A percentile compares a stretch with the other conserved stretches of the same genome.
These are phyloP conservation scores for Sitta carolinensis DNA, from an alignment of 2,797 vertebrate species.

Conservation along the genomic window DNA sequence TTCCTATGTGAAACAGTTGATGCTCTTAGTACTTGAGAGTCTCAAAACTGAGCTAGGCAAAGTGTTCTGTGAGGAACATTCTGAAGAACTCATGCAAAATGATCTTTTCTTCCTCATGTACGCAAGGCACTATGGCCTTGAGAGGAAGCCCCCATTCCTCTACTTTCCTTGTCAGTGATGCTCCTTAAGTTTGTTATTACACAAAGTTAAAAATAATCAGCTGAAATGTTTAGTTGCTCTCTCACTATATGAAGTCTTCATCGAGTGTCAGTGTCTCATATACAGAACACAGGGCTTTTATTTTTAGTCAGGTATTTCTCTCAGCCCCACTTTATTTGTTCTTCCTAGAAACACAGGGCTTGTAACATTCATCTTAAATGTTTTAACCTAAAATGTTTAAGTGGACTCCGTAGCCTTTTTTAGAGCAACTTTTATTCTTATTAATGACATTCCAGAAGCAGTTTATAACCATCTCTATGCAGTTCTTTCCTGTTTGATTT, in stretches of 20 bases:
- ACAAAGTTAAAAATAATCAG: background rate
- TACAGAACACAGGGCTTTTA: background rate
- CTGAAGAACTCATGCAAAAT: background rate
- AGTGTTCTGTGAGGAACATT: background rate
- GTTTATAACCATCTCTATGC: slow-evolving; percentile 21
- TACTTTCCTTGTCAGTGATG: background rate
- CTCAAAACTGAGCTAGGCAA: background rate
- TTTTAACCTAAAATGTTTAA: background rate
- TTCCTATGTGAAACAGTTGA: background rate
- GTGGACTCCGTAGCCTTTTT: background rate
- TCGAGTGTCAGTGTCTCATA: background rate
- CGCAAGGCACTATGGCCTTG: background rate
- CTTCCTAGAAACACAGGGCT: background rate
- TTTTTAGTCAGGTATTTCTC: background rate
- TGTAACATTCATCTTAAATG: background rate
- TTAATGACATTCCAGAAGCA: slow-evolving; percentile 27
- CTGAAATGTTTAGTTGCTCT: background rate
- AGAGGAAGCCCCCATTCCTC: background rate
- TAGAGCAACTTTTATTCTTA: slow-evolving; percentile 6
- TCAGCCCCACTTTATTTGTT: background rate
- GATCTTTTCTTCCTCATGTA: background rate
- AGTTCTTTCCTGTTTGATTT: slow-evolving; percentile 53
- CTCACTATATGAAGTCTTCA: background rate
- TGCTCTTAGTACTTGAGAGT: background rate
- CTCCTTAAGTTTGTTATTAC: background rate